Conservation (phyloP, 2,113 vertebrate species). For the Ailuropoda melanoleuca region DNA sequence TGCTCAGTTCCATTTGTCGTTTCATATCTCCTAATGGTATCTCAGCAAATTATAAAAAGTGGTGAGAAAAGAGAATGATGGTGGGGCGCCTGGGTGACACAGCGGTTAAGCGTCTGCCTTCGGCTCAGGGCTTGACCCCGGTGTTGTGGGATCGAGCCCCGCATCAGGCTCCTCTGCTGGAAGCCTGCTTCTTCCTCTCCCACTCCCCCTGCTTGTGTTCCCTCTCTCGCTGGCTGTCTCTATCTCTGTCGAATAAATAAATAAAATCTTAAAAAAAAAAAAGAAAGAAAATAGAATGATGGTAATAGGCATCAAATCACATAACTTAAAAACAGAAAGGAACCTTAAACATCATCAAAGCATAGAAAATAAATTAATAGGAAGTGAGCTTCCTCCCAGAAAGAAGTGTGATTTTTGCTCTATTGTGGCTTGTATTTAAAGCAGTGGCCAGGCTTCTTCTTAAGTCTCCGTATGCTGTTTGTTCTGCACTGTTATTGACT, state of each 20-base stretch:
- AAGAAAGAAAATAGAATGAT: conserved; percentile 30
- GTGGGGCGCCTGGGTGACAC: no score
- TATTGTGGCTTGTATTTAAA: background rate
- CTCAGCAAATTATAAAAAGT: background rate
- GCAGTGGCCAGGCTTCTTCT: background rate
- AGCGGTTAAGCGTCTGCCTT: no score
- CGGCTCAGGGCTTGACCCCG: no score
- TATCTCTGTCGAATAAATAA: no score
- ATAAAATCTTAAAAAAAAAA: no score
- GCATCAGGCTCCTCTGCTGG: no score
- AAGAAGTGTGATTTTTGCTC: background rate
- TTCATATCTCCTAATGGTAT: background rate
- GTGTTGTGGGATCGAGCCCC: no score
- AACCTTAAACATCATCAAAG: background rate
- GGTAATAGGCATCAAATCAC: background rate
- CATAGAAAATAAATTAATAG: background rate
- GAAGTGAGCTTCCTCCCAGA: background rate
- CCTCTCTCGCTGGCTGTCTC: no score
- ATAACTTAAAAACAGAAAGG: background rate
- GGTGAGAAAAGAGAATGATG: background rate
- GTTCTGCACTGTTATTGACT: background rate
- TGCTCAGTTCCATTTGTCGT: background rate
- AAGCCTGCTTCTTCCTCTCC: no score
- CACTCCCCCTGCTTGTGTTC: no score
- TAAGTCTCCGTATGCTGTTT: background rate